phyloP scores from a whole-genome alignment of 2,888 invertebrate genomes.

The Oxyteleia sp. region DNA sequence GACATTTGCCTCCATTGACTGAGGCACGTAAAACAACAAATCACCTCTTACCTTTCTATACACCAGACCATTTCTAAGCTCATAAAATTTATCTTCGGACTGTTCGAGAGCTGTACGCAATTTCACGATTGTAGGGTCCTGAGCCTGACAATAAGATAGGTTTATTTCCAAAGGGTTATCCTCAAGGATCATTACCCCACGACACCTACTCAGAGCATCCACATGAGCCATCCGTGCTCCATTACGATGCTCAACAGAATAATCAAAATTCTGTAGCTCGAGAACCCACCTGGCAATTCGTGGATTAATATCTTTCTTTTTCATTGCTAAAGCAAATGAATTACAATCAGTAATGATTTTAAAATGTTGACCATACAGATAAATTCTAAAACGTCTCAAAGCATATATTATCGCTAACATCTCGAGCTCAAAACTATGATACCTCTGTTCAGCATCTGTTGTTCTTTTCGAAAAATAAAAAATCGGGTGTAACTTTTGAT shows the following conservation, averaged over 20 bases:
- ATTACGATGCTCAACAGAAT: constrained; percentile 69
- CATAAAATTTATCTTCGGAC: not conserved
- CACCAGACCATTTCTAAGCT: constrained; percentile 7
- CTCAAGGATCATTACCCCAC: constrained; percentile 35
- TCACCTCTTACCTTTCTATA: constrained; percentile 55
- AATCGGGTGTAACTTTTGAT: constrained; percentile 78
- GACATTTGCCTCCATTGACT: constrained; percentile 54
- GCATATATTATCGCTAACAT: constrained; percentile 75
- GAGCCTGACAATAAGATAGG: not conserved
- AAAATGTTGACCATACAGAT: constrained; percentile 76
- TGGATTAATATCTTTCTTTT: constrained; percentile 77
- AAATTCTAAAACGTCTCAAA: constrained; percentile 76
- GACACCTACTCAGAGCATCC: constrained; percentile 72
- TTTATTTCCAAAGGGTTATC: constrained; percentile 64
- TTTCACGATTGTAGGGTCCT: not conserved
- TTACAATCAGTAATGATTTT: constrained; percentile 52
- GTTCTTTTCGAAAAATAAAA: constrained; percentile 81
- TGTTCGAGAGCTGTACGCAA: not conserved
- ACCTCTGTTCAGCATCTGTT: constrained; percentile 76
- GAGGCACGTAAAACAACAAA: constrained; percentile 71
- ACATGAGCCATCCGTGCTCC: constrained; percentile 74
- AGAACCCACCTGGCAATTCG: constrained; percentile 77
- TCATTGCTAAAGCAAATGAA: constrained; percentile 48
- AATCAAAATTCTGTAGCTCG: constrained; percentile 67
- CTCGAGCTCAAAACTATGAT: constrained; percentile 82